Percentiles rank a stretch among this genome's conserved stretches.
These are phyloP conservation scores for Nowickia ferox DNA, from an alignment of 2,888 invertebrate genomes.

Conservation along the genomic window DNA sequence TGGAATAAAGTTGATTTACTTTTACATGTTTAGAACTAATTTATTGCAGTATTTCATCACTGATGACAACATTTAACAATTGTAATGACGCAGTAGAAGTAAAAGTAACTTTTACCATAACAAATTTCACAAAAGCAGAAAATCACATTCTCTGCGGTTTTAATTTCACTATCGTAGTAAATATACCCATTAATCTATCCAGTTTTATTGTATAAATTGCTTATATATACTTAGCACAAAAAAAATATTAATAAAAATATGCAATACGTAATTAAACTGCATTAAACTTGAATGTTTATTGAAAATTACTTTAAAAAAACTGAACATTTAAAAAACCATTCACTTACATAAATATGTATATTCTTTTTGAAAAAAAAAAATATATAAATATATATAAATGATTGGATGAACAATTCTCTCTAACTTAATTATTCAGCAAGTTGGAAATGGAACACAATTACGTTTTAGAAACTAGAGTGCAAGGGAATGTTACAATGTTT, in stretches of 20 bases:
- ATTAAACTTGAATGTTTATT: slow-evolving; percentile 49
- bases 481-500: slow-evolving; percentile 5
- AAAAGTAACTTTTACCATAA: slow-evolving; percentile 16
- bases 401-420: slow-evolving; percentile 38
- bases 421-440: slow-evolving; percentile 24
- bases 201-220: slow-evolving; percentile 8
- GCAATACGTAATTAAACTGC: slow-evolving; percentile 38
- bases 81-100: neutral
- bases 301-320: slow-evolving; percentile 1
- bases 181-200: neutral
- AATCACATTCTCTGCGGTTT: slow-evolving; percentile 6
- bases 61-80: no score
- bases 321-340: slow-evolving; percentile 30
- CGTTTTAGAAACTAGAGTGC: neutral
- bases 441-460: neutral
- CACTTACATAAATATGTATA: slow-evolving; percentile 11
- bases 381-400: no score
- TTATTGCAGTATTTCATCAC: no score
- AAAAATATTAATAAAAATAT: slow-evolving; percentile 7
- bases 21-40: no score
- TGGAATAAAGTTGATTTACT: no score
- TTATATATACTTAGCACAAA: neutral
- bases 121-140: neutral
- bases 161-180: neutral
- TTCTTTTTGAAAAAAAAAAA: slow-evolving; percentile 27